Evolutionary conservation across 2,113 vertebrate genomes (phyloP).

Genomic region (Amia ocellicauda): DNA sequence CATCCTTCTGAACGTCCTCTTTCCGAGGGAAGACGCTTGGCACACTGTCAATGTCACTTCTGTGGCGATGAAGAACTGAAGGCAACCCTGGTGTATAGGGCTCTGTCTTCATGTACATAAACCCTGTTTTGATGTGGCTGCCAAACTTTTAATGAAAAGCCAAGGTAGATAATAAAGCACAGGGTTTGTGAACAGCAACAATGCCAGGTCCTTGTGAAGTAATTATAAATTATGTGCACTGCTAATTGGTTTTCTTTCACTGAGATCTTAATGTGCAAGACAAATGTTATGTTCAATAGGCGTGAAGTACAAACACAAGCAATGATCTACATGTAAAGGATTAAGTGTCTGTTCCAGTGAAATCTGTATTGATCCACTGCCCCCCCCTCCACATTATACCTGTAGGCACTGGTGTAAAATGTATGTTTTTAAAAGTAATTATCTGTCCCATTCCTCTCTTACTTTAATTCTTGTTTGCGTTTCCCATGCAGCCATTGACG

Average conservation of each 20-base stretch:
- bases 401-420: too few species aligned
- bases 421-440: too few species aligned
- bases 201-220: background rate
- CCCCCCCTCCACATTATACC: too few species aligned
- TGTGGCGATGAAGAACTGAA: background rate
- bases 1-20: background rate
- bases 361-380: too few species aligned
- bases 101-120: background rate
- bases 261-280: background rate
- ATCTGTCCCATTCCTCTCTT: too few species aligned
- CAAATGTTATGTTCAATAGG: background rate
- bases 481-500: too few species aligned
- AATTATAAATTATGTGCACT: conserved; percentile 10
- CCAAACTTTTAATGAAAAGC: conserved; percentile 11
- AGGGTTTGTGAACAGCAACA: conserved; percentile 1
- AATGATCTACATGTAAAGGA: background rate
- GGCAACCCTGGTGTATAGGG: background rate
- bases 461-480: too few species aligned
- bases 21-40: background rate
- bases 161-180: background rate
- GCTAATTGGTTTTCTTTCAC: conserved; percentile 14
- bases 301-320: background rate
- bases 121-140: conserved; percentile 1
- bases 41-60: conserved; percentile 7
- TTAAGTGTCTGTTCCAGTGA: too few species aligned